A percentile compares a stretch with the other conserved stretches of the same genome.
Evolutionary conservation across 2,797 vertebrate species (phyloP).

Genomic region (Iguana delicatissima): DNA sequence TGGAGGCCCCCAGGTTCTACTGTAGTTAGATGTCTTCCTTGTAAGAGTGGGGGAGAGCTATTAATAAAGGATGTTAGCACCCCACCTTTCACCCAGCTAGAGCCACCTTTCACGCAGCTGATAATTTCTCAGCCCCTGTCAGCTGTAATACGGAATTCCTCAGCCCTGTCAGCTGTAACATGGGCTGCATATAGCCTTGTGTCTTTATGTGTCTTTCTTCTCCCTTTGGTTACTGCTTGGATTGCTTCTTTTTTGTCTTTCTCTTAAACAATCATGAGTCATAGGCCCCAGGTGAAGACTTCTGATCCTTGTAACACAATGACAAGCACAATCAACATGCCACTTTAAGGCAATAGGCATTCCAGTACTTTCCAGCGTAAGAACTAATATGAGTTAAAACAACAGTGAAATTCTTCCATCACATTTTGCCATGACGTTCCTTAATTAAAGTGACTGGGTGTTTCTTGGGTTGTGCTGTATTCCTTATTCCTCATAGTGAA

Average conservation of each 20-base stretch:
- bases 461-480: neutral
- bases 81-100: neutral
- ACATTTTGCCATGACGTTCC: neutral
- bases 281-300: neutral
- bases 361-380: neutral
- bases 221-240: neutral
- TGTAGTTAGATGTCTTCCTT: no score
- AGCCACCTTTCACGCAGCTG: neutral
- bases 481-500: neutral
- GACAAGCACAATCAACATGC: constrained; percentile 7
- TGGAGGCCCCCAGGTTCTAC: no score
- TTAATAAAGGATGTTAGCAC: neutral
- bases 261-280: neutral
- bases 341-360: neutral
- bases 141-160: neutral
- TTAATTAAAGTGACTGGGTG: neutral
- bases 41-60: neutral
- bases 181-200: neutral
- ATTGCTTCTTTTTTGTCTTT: no score
- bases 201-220: neutral
- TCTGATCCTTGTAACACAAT: neutral
- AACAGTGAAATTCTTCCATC: neutral
- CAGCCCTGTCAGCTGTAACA: neutral
- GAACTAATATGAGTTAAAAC: neutral
- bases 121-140: neutral